Evolutionary conservation across 2,113 vertebrate genomes (phyloP), one percentile per base, ranked within the genome.

Genomic region (Dunckerocampus dactyliophorus): DNA sequence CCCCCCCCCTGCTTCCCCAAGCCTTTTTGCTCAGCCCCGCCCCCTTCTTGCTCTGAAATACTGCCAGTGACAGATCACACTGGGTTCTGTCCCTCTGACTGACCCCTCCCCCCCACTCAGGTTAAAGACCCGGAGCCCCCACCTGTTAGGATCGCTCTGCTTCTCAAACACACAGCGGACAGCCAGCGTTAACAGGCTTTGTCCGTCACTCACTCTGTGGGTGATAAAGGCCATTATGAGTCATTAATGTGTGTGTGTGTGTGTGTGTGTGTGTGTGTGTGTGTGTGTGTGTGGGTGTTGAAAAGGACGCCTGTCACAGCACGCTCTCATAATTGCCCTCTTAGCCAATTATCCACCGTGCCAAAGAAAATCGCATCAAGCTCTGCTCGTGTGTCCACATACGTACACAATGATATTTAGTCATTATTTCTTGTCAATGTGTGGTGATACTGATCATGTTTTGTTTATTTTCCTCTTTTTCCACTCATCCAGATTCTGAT

Each of bases 281-380:
- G n/a, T n/a, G n/a, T n/a, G n/a, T n/a, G n/a, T n/a, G n/a, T n/a
- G n/a, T n/a, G 93, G 93, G 94, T 28, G 31, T 93, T 95, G 93
- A 93, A 93, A 94, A 93, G 24, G 85, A 74, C 57, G 93, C 92
- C 93, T 93, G 93, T 96, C 93, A 93, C 92, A 94, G 94, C 93
- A 92, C 90, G 89, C 92, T 90, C 74, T 82, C 77, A 74, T 97
- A 97, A 97, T 95, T 95, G 95, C 93, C 93, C 94, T 95, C 93
- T 97, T 95, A 93, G 93, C 94, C 94, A 98, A 97, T 98, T 97
- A 97, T 97, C 92, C 93, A 90, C 93, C 85, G 86, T 90, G 90
- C 90, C 90, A 89, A 94, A 94, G 93, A 92, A 94, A 96, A 94
- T 97, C 93, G 95, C 92, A 91, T 94, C n/a, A n/a, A n/a, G 94